These are phyloP conservation scores for Picathartes gymnocephalus DNA, from an alignment of 2,113 vertebrate genomes.

Conservation along the genomic window DNA sequence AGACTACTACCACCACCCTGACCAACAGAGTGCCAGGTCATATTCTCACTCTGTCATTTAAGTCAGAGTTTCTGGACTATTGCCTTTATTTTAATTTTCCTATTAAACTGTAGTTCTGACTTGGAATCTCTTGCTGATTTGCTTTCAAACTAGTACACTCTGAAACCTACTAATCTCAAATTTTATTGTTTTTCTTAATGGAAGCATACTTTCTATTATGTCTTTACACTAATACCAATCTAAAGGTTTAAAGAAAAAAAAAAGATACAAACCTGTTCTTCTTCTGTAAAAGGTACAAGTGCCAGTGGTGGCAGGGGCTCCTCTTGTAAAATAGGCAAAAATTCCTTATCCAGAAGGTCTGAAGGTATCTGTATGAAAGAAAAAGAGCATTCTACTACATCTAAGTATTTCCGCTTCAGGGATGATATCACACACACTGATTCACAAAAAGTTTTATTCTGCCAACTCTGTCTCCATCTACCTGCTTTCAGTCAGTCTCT, in stretches of 20 bases:
- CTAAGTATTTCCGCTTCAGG: not conserved
- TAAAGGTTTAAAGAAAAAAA: not conserved
- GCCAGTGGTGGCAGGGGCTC: constrained; percentile 94
- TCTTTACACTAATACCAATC: not conserved
- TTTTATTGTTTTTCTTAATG: not conserved
- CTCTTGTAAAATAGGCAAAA: constrained; percentile 96
- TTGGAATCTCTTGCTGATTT: not conserved
- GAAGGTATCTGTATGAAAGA: constrained; percentile 83
- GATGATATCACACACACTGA: not conserved
- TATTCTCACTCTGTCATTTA: not conserved
- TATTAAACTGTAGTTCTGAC: not conserved
- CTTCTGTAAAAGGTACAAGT: constrained; percentile 98
- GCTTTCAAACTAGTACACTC: not conserved
- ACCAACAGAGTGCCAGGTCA: accelerated
- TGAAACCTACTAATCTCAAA: not conserved
- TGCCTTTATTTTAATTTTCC: not conserved
- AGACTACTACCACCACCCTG: not conserved
- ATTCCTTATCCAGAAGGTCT: constrained; percentile 98
- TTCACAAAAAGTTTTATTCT: not conserved
- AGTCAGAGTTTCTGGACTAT: not conserved
- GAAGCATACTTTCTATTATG: not conserved
- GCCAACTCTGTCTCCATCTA: not conserved
- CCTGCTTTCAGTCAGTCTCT: not conserved
- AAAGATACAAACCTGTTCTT: constrained; percentile 87
- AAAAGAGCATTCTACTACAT: not conserved